A percentile compares a stretch with the other conserved stretches of the same genome.
phyloP scores from a whole-genome alignment of 1,140 invertebrate species.

The Macrotrachela quadricornifera region DNA sequence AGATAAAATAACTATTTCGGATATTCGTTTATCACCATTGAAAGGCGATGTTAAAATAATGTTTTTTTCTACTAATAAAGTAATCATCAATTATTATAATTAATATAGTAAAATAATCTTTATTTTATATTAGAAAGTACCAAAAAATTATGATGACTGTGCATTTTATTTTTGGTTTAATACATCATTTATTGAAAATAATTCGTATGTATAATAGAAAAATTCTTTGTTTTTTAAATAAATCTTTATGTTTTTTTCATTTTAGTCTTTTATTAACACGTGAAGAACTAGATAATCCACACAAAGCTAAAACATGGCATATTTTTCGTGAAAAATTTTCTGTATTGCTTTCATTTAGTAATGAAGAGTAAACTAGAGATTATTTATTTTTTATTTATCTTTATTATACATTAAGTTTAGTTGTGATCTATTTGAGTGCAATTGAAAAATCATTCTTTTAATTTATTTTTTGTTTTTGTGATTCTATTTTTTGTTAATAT shows the following conservation, averaged over 20 bases:
- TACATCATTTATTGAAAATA: constrained; percentile 32
- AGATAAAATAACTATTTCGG: constrained; percentile 21
- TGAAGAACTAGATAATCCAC: constrained; percentile 36
- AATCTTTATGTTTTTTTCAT: constrained; percentile 7
- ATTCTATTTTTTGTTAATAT: too few species aligned
- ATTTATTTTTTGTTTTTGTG: too few species aligned
- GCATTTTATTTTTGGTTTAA: constrained; percentile 40
- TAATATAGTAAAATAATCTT: not conserved
- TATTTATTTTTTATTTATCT: too few species aligned
- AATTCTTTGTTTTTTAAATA: not conserved
- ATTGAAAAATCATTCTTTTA: too few species aligned
- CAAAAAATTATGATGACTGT: constrained; percentile 35
- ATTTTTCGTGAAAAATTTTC: constrained; percentile 29
- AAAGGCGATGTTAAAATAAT: constrained; percentile 31
- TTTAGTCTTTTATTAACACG: constrained; percentile 26
- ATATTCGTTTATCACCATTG: constrained; percentile 12
- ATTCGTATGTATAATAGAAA: constrained; percentile 18
- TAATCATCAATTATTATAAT: not conserved
- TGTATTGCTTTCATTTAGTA: constrained; percentile 10
- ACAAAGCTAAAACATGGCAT: constrained; percentile 34
- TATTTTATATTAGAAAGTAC: constrained; percentile 28
- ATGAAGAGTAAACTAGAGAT: too few species aligned
- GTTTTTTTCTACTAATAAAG: constrained; percentile 20
- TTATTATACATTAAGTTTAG: too few species aligned
- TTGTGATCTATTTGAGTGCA: too few species aligned